Evolutionary conservation across 1,140 invertebrate species (phyloP), one percentile per base, ranked within the genome.

Genomic region (Vollenhovia emeryi): DNA sequence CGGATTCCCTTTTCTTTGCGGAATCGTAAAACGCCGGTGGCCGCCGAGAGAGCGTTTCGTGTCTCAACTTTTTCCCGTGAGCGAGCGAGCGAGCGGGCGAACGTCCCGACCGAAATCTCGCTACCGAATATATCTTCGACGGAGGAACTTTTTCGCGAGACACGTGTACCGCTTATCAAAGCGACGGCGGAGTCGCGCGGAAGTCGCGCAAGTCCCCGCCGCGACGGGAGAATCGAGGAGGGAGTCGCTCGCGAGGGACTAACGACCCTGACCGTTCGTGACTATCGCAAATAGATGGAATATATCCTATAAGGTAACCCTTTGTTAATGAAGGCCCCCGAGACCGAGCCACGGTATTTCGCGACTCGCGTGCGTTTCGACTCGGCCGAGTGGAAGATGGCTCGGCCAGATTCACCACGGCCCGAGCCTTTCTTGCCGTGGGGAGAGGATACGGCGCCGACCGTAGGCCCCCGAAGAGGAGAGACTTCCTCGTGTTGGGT

Each of bases 201-300:
- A 52, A 71, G 59, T 75, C 24, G 62, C 50, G 9, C 8, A n/a
- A 21, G 71, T 73, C 50, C 40, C 71, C n/a, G 33, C 15, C 40
- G n/a, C 24, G n/a, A 21, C 11, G 76, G 30, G 36, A 73, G 60
- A 24, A 78, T 88, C 79, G 57, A 84, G 79, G 78, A 84, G 62
- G 60, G 78, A 69, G 73, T 88, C 87, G 76, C 40, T 62, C 27
- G 78, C 33, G 66, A 71, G 78, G 45, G 66, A 85, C 74, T 87
- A 90, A 89, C 88, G 80, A 89, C 75, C 86, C 66, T 80, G 83
- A 64, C 75, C 57, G 79, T 89, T 90, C 88, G 88, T 89, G 88
- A 90, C 88, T 89, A 89, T 90, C 87, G 87, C 78, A 87, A 90
- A 90, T 89, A 90, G 87, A 90, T 76, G 85, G 88, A 89, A 89